Evolutionary conservation across 1,140 invertebrate species (phyloP).

Genomic region (Zaprionus nigranus): DNA sequence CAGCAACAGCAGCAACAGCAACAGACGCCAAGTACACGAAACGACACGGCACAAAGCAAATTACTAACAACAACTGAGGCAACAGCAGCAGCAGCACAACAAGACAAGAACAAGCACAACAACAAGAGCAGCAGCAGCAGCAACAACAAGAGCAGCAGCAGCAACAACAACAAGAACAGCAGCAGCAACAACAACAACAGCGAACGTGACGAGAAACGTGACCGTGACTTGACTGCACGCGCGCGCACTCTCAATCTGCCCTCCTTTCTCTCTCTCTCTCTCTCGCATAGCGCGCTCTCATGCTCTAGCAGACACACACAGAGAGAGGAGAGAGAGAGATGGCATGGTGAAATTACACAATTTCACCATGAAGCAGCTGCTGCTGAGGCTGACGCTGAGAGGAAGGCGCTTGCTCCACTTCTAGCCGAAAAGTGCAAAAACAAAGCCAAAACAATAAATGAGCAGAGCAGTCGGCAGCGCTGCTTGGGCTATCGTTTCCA

Average conservation of each 20-base stretch:
- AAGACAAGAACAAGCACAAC: slow-evolving; percentile 29
- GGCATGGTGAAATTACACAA: slow-evolving; percentile 6
- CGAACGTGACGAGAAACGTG: slow-evolving; percentile 78
- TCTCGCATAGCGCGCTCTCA: no score
- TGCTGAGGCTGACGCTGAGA: not conserved
- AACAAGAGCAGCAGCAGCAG: slow-evolving; percentile 16
- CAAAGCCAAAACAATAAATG: slow-evolving; percentile 29
- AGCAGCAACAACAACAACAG: slow-evolving; percentile 37
- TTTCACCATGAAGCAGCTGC: slow-evolving; percentile 2
- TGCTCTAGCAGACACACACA: no score
- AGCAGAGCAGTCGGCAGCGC: slow-evolving; percentile 32
- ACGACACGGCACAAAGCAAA: slow-evolving; percentile 50
- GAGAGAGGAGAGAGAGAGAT: not conserved
- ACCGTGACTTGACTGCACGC: slow-evolving; percentile 67
- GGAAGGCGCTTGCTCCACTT: slow-evolving; percentile 42
- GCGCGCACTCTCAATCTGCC: slow-evolving; percentile 1
- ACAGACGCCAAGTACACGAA: slow-evolving; percentile 34
- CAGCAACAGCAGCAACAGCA: not conserved
- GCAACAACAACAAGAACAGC: slow-evolving; percentile 2
- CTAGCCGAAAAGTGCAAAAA: slow-evolving; percentile 22
- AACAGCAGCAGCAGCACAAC: slow-evolving; percentile 17
- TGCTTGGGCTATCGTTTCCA: slow-evolving; percentile 62
- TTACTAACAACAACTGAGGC: slow-evolving; percentile 43
- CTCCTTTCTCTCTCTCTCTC: not conserved
- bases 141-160: slow-evolving; percentile 34